Percentiles rank a stretch among this genome's conserved stretches.
Conservation (phyloP, 1,140 invertebrate genomes). For the Caenorhabditis remanei region DNA sequence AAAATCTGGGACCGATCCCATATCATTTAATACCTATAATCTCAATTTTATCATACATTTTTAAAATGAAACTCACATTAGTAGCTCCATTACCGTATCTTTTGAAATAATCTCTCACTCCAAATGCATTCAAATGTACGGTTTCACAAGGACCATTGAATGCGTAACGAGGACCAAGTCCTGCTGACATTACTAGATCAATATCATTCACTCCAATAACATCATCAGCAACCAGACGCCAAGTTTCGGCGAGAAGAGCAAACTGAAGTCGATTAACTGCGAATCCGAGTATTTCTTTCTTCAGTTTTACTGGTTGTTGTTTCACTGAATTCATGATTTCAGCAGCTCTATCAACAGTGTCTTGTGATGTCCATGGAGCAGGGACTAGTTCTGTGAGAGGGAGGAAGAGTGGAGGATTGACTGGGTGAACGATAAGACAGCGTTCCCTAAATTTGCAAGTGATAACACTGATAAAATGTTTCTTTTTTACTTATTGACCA, state of each 20-base stretch:
- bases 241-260: slow-evolving; percentile 92
- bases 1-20: slow-evolving; percentile 59
- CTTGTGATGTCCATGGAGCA: slow-evolving; percentile 86
- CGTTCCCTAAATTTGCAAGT: slow-evolving; percentile 33
- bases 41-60: background rate
- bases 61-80: background rate
- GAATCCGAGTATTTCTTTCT: slow-evolving; percentile 90
- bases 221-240: slow-evolving; percentile 87
- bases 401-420: slow-evolving; percentile 95
- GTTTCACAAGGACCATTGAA: slow-evolving; percentile 94
- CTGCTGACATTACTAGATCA: slow-evolving; percentile 88
- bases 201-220: slow-evolving; percentile 89
- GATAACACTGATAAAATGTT: background rate
- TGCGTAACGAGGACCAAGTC: slow-evolving; percentile 92
- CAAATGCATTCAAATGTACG: slow-evolving; percentile 93
- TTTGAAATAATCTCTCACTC: slow-evolving; percentile 78
- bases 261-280: slow-evolving; percentile 95
- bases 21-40: slow-evolving; percentile 58
- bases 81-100: slow-evolving; percentile 42
- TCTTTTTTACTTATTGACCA: slow-evolving; percentile 56
- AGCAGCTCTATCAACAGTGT: slow-evolving; percentile 83
- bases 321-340: slow-evolving; percentile 89
- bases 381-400: slow-evolving; percentile 93
- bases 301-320: slow-evolving; percentile 87
- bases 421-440: slow-evolving; percentile 71